Conservation (phyloP, 2,888 invertebrate species). For the Eristalis pertinax region DNA sequence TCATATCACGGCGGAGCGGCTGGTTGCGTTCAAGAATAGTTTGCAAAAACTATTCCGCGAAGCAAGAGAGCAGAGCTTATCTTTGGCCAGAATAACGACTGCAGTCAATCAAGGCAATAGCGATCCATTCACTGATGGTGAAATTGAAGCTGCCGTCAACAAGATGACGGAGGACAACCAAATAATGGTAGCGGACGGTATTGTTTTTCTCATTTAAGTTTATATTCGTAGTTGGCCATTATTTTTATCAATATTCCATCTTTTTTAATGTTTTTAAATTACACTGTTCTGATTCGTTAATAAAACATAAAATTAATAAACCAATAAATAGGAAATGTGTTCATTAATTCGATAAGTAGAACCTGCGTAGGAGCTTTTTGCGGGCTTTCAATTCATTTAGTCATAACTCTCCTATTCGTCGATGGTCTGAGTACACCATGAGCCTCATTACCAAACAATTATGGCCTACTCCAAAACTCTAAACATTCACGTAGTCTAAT, state of each 20-base stretch:
- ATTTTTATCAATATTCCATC: constrained; percentile 4
- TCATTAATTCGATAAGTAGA: no score
- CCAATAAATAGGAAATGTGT: not conserved
- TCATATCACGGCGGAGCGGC: constrained; percentile 81
- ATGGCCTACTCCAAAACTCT: no score
- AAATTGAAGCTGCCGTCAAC: constrained; percentile 90
- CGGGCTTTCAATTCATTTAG: no score
- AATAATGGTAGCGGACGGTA: constrained; percentile 93
- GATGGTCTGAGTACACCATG: no score
- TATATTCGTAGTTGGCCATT: not conserved
- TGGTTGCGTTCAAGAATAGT: constrained; percentile 87
- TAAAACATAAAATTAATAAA: constrained; percentile 35
- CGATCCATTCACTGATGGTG: constrained; percentile 85
- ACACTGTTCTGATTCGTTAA: constrained; percentile 28
- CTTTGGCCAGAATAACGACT: constrained; percentile 85
- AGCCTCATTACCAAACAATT: no score
- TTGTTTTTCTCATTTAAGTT: constrained; percentile 90
- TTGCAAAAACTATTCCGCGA: constrained; percentile 90
- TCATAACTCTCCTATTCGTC: no score
- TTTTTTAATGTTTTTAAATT: constrained; percentile 53
- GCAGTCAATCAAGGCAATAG: constrained; percentile 86
- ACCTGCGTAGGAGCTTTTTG: no score
- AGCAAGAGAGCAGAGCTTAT: constrained; percentile 89
- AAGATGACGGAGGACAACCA: constrained; percentile 95
- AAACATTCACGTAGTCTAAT: no score